Conservation (phyloP, 2,113 vertebrate species). For the Phaethornis superciliosus region DNA sequence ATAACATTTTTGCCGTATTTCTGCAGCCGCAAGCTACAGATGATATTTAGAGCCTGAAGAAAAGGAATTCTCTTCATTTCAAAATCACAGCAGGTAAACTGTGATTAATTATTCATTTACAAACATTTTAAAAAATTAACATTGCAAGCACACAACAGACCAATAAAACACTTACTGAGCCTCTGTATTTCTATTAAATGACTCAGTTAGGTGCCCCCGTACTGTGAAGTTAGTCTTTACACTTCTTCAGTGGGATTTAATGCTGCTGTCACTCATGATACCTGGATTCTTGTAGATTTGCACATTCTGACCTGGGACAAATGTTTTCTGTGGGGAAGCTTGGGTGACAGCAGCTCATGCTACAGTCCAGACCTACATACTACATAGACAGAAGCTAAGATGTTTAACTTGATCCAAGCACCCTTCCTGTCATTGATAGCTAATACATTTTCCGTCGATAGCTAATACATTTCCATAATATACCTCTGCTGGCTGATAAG, state of each 20-base stretch:
- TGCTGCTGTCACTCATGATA: not conserved
- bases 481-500: not conserved
- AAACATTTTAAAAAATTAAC: not conserved
- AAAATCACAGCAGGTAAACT: not conserved
- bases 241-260: not conserved
- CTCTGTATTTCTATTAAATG: not conserved
- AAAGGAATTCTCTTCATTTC: not conserved
- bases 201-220: not conserved
- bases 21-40: not conserved
- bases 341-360: accelerated
- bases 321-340: not conserved
- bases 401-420: not conserved
- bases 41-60: not conserved
- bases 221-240: not conserved
- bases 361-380: not conserved
- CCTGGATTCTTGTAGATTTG: not conserved
- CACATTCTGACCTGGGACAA: not conserved
- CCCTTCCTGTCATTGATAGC: not conserved
- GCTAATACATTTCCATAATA: not conserved
- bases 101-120: not conserved
- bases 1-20: not conserved
- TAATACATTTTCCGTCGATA: not conserved
- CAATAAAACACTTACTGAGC: not conserved
- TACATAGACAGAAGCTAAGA: accelerated
- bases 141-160: not conserved